A percentile compares a stretch with the other conserved stretches of the same genome.
These are phyloP conservation scores for Rhodophaea formosa DNA, from an alignment of 2,888 invertebrate species.

Conservation along the genomic window DNA sequence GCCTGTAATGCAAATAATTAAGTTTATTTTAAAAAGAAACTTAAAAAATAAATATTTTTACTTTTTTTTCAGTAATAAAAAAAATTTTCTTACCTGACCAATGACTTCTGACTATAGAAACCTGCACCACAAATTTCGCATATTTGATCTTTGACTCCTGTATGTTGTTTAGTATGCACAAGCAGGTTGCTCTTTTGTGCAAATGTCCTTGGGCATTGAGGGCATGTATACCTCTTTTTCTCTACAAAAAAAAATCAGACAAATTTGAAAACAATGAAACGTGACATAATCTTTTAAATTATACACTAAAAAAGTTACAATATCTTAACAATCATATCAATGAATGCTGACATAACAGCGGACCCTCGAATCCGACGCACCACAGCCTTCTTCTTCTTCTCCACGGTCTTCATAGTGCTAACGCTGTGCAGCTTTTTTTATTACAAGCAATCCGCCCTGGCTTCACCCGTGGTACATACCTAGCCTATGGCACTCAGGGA, in stretches of 20 bases:
- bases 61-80: background rate
- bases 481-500: too few relatives aligned
- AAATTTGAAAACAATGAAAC: too few relatives aligned
- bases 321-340: too few relatives aligned
- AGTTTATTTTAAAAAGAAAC: constrained; percentile 15
- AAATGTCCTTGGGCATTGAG: constrained; percentile 70
- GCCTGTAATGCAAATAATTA: constrained; percentile 52
- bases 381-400: too few relatives aligned
- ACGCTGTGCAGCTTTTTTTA: too few relatives aligned
- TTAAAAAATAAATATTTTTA: background rate
- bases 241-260: constrained; percentile 46
- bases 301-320: too few relatives aligned
- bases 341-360: too few relatives aligned
- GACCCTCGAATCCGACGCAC: too few relatives aligned
- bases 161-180: constrained; percentile 69
- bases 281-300: background rate
- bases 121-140: constrained; percentile 77
- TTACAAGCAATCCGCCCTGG: too few relatives aligned
- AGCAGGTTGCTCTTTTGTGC: constrained; percentile 67
- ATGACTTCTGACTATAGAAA: constrained; percentile 73
- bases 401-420: too few relatives aligned
- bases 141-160: constrained; percentile 73
- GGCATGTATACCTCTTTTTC: constrained; percentile 71
- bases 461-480: too few relatives aligned
- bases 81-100: constrained; percentile 56